A percentile compares a stretch with the other conserved stretches of the same genome.
These are phyloP conservation scores for Carpatolechia fugitivella DNA, from an alignment of 2,888 invertebrate species.

Conservation along the genomic window DNA sequence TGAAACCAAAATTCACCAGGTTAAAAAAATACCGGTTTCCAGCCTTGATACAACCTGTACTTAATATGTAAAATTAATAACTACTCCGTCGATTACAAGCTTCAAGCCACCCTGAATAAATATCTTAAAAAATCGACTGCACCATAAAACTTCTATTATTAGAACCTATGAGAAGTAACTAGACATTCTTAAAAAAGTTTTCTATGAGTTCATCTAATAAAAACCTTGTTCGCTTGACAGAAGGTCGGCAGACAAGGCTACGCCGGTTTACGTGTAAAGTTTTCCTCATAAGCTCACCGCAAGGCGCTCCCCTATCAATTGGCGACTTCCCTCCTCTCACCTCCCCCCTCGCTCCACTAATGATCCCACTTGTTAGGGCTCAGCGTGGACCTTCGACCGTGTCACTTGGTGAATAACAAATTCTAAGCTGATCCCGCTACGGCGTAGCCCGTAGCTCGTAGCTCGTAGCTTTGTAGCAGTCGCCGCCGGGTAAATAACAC, in stretches of 20 bases:
- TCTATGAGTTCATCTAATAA: conserved; percentile 50
- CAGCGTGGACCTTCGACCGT: conserved; percentile 70
- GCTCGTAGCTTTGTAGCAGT: conserved; percentile 23
- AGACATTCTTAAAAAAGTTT: conserved; percentile 21
- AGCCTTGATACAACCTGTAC: no score
- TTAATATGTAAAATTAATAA: no score
- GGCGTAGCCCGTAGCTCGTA: conserved; percentile 37
- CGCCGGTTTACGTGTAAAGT: conserved; percentile 66
- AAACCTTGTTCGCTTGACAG: conserved; percentile 34
- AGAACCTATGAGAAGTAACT: no score
- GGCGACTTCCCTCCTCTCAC: conserved; percentile 38
- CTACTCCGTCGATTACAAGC: no score
- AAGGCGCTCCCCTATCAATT: conserved; percentile 74
- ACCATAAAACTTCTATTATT: no score
- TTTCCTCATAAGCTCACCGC: conserved; percentile 72
- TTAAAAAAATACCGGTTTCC: no score
- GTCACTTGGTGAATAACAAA: conserved; percentile 76
- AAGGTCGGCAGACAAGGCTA: conserved; percentile 27
- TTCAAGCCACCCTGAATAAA: no score
- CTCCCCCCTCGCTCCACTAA: conserved; percentile 53
- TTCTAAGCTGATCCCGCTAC: conserved; percentile 61
- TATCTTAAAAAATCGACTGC: no score
- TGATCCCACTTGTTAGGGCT: conserved; percentile 78
- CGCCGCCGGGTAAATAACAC: conserved; percentile 41
- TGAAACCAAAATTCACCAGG: no score